Base-by-base conservation (phyloP, 1,140 invertebrate species). In the Euwallacea similis region DNA sequence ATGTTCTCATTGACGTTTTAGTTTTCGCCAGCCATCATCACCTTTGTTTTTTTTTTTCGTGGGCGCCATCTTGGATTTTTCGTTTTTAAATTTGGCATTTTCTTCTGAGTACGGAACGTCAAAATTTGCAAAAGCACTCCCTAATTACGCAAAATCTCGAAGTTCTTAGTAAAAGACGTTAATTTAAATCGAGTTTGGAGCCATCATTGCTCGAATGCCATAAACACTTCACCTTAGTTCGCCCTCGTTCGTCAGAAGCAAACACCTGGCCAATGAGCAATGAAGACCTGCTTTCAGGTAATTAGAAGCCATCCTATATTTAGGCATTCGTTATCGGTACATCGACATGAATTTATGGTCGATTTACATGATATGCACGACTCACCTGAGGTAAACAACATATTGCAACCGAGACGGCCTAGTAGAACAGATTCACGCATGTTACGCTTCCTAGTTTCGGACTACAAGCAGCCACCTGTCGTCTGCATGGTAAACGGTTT, bases 401-500 rank as follows among this genome's bases (percentile, higher is more conserved):
- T 69, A 69, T 69, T 69, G 67, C 67, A 62, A 55, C 58, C 59
- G 67, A 7, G 21, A 41, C 42, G 11, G 42, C 44, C 50, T 68
- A 47, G 33, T 58, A 46, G 66, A 68, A 68, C 66, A 68, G 66
- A 68, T 68, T 68, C 50, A 21, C 21, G 60, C 21, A 68, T 47
- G 42, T 62, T 54, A 69, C 58, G 67, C 67, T 69, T 62, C 67
- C 67, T 69, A 69, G 67, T 62, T 69, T 43, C 44, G 16, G 21
- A n/a, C 9, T 53, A 42, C 7, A 9, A 53, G 10, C 62, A 9
- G 47, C 44, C 50, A 65, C 47, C 55, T 68, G 55, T 43, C 21
- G 43, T 42, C 42, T 60, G 13, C 10, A 58, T 58, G 55, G 13
- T 16, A 58, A 58, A 58, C 55, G 55, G 55, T 58, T 58, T 58